These are phyloP conservation scores for Orthosia gracilis DNA, from an alignment of 2,888 invertebrate genomes.

Conservation along the genomic window DNA sequence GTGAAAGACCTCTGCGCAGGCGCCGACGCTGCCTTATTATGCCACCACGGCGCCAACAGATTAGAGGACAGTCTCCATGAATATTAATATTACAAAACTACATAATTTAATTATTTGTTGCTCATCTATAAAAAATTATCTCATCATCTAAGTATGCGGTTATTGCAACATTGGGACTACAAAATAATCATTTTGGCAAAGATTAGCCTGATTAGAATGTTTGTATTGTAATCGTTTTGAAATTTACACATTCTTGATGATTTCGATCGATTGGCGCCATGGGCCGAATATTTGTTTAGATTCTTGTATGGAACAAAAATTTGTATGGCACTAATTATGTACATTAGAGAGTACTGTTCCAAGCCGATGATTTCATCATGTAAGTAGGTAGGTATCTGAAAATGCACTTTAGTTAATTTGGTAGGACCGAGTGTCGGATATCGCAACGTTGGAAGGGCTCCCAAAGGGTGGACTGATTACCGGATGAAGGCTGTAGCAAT, in stretches of 20 bases:
- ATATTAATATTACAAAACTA: constrained; percentile 31
- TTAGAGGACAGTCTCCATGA: constrained; percentile 16
- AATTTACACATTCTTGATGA: constrained; percentile 15
- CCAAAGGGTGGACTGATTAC: too few relatives aligned
- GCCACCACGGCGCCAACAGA: constrained; percentile 6
- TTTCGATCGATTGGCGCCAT: not conserved
- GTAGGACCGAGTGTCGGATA: too few relatives aligned
- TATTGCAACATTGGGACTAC: constrained; percentile 30
- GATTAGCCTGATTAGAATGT: not conserved
- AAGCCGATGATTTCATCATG: too few relatives aligned
- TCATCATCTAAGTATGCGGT: constrained; percentile 32
- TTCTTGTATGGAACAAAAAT: not conserved
- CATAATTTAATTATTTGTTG: constrained; percentile 25
- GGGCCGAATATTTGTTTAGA: not conserved
- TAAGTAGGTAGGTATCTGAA: too few relatives aligned
- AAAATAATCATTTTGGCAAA: constrained; percentile 33
- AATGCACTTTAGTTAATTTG: too few relatives aligned
- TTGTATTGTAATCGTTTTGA: constrained; percentile 10
- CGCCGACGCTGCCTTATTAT: not conserved
- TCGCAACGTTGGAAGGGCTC: too few relatives aligned
- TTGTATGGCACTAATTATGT: too few relatives aligned
- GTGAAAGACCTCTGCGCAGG: not conserved
- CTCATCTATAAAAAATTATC: constrained; percentile 22
- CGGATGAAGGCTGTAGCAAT: too few relatives aligned
- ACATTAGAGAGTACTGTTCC: too few relatives aligned